Base-by-base conservation (phyloP, 2,113 vertebrate genomes). In the Phycodurus eques region DNA sequence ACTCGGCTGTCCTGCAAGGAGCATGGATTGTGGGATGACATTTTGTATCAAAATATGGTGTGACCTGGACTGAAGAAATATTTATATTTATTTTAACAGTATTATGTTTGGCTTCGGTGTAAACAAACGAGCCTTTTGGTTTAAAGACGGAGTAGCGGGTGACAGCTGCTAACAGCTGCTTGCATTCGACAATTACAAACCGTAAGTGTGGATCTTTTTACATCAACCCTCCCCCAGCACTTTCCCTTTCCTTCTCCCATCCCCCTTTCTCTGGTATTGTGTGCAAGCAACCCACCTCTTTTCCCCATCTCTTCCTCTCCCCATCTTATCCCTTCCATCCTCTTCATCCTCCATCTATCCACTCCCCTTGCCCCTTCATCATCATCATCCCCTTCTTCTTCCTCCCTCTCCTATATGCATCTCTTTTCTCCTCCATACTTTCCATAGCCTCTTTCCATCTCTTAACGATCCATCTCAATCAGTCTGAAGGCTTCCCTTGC, bases 381-480 rank as follows among this genome's bases (percentile, higher is more conserved):
- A 9, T 22, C 20, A 51, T 51, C 5, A 9, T 56, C 14, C 71
- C 78, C 46, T 0, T 15, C 70, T 69, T 47, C 22, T n/a, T 54
- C 54, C 68, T 71, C 65, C 54, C n/a, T 54, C 35, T 39, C 6
- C 6, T 39, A 39, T 67, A 53, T 33, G 22, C 46, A 1, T 61
- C 75, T 53, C 56, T 44, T 44, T 46, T 15, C 54, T n/a, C 59
- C 77, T 63, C 67, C 59, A 63, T 59, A 43, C 65, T 66, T 35
- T 22, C 68, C 72, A 57, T 65, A 35, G 68, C 75, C 70, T 68
- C 76, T 47, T 75, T 49, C 77, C 79, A 77, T 83, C 78, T 89
- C 72, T 47, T 63, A 82, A 78, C 70, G n/a, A 89, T 90, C 88
- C 51, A 53, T 88, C 83, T 76, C 85, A 87, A 85, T 88, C 88